Evolutionary conservation across 1,140 invertebrate genomes (phyloP), one percentile per base, ranked within the genome.

Genomic region (Anoplophora glabripennis): DNA sequence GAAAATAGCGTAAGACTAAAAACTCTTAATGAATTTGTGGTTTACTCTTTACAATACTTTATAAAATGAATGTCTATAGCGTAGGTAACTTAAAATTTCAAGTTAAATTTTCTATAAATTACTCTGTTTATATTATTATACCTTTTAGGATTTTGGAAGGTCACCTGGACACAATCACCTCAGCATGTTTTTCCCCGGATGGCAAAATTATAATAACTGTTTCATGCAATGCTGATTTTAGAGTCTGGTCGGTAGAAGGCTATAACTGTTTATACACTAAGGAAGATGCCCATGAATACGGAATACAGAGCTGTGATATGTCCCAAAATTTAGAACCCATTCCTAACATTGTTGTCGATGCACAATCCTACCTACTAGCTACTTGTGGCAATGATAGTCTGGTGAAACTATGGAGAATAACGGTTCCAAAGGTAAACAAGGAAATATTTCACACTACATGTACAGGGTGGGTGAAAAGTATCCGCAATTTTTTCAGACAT

Each of bases 381-480:
- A 86, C 85, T 1, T 82, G 86, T 66, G 89, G 89, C 4, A 87
- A 88, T 64, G 89, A 91, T 71, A 83, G 85, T 52, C 65, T 85
- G 1, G 81, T 89, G 0, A 88, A 88, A 70, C 64, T 90, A 1
- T 91, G 88, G 88, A 80, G 80, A 40, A 77, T 90, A 11, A 76
- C 74, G 9, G 69, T 81, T 40, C 70, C 71, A 5, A 68, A 65
- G 41, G 68, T 73, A 60, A 60, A 40, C n/a, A n/a, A n/a, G n/a
- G n/a, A n/a, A n/a, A n/a, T n/a, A n/a, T n/a, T n/a, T n/a, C n/a
- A n/a, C n/a, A n/a, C n/a, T n/a, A n/a, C n/a, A n/a, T n/a, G n/a
- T n/a, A n/a, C n/a, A n/a, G n/a, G n/a, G n/a, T n/a, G n/a, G n/a
- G n/a, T n/a, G n/a, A n/a, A n/a, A n/a, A n/a, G n/a, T n/a, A n/a